Conservation (phyloP, 2,888 invertebrate genomes). For the Junonia oenone region DNA sequence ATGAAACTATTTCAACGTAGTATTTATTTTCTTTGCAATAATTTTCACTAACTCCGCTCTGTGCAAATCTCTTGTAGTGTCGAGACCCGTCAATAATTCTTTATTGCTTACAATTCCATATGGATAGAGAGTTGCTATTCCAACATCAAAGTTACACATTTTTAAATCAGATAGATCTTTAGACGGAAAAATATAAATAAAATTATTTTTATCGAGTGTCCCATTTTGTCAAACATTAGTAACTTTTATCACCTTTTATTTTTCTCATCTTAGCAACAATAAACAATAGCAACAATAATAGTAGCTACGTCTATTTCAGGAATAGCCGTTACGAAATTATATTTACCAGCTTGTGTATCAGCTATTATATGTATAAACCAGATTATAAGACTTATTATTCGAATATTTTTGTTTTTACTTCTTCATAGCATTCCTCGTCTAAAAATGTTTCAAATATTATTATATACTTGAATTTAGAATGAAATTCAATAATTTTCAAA, state of each 20-base stretch:
- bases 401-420: conserved; percentile 32
- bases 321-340: conserved; percentile 39
- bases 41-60: conserved; percentile 60
- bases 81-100: conserved; percentile 38
- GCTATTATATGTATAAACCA: conserved; percentile 42
- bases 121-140: conserved; percentile 48
- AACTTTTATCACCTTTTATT: conserved; percentile 21
- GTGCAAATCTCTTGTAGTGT: conserved; percentile 36
- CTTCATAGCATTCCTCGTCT: conserved; percentile 3
- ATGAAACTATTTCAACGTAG: conserved; percentile 43
- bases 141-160: conserved; percentile 49
- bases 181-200: conserved; percentile 38
- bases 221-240: conserved; percentile 45
- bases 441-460: conserved; percentile 11
- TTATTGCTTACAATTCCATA: conserved; percentile 42
- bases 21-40: conserved; percentile 48
- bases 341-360: conserved; percentile 18
- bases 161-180: conserved; percentile 45
- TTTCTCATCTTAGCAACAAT: no score
- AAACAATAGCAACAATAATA: no score
- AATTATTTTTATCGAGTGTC: conserved; percentile 23
- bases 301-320: conserved; percentile 40
- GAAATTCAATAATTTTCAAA: not conserved
- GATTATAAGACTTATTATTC: conserved; percentile 35
- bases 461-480: conserved; percentile 14